Evolutionary conservation across 2,113 vertebrate species (phyloP).

Genomic region (Cheilinus undulatus): DNA sequence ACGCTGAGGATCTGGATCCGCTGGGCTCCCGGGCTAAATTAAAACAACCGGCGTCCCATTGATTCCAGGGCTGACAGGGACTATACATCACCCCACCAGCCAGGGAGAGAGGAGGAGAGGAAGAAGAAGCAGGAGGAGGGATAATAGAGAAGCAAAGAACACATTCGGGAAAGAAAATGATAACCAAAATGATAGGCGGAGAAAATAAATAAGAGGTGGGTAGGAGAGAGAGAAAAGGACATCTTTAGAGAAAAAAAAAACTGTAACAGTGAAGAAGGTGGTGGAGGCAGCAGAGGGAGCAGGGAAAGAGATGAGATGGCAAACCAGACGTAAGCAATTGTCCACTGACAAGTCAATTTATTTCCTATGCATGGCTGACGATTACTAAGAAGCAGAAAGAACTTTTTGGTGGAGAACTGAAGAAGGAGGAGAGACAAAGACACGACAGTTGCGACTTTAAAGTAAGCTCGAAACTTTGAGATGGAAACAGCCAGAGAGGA

Average conservation of each 20-base stretch:
- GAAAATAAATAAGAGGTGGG: conserved; percentile 51
- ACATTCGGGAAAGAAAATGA: conserved; percentile 62
- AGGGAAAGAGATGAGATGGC: conserved; percentile 37
- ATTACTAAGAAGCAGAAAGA: conserved; percentile 35
- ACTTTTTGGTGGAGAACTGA: conserved; percentile 28
- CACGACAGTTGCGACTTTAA: not conserved
- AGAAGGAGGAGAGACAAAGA: conserved; percentile 9
- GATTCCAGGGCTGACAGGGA: conserved; percentile 82
- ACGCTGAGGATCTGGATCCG: conserved; percentile 82
- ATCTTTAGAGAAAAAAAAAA: conserved; percentile 27
- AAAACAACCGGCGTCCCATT: conserved; percentile 86
- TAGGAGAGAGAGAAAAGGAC: conserved; percentile 28
- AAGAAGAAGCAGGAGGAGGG: conserved; percentile 8
- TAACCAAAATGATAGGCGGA: conserved; percentile 65
- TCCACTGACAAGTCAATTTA: conserved; percentile 68
- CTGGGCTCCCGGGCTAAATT: conserved; percentile 85
- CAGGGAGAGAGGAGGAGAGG: conserved; percentile 55
- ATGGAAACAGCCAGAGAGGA: conserved; percentile 24
- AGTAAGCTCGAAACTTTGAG: conserved; percentile 21
- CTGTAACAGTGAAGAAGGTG: not conserved
- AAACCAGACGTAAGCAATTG: conserved; percentile 50
- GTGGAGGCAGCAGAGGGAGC: conserved; percentile 10
- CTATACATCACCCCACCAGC: conserved; percentile 82
- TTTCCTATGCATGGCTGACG: conserved; percentile 41
- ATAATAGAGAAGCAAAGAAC: conserved; percentile 69